Conservation (phyloP, 2,797 vertebrate species). For the Microcaecilia unicolor region DNA sequence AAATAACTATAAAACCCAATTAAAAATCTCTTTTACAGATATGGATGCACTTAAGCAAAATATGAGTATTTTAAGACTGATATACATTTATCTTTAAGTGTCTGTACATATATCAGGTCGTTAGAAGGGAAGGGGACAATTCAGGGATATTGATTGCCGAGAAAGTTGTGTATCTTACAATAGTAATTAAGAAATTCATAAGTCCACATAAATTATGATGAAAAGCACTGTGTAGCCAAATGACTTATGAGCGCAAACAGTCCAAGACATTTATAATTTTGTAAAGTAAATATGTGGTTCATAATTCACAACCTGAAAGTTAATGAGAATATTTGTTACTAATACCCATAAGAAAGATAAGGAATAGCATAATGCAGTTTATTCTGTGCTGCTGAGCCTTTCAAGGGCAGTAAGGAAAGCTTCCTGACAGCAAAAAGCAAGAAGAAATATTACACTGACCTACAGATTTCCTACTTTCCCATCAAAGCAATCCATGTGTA, state of each 20-base stretch:
- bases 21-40: slow-evolving; percentile 8
- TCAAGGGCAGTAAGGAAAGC: slow-evolving; percentile 48
- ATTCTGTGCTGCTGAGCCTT: slow-evolving; percentile 34
- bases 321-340: slow-evolving; percentile 58
- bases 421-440: slow-evolving; percentile 44
- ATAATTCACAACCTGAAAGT: slow-evolving; percentile 46
- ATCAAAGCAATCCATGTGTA: slow-evolving; percentile 53
- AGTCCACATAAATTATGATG: slow-evolving; percentile 4
- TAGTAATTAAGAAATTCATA: slow-evolving; percentile 9
- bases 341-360: slow-evolving; percentile 57
- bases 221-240: slow-evolving; percentile 9
- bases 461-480: slow-evolving; percentile 38
- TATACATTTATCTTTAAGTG: not conserved
- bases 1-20: slow-evolving; percentile 4
- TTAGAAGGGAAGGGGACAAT: slow-evolving; percentile 2
- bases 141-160: slow-evolving; percentile 5
- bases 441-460: slow-evolving; percentile 54
- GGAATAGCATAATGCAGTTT: slow-evolving; percentile 39
- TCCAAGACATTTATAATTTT: slow-evolving; percentile 44
- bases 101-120: no score
- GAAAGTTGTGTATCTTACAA: slow-evolving; percentile 1
- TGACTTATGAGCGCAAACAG: slow-evolving; percentile 9
- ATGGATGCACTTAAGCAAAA: slow-evolving; percentile 8
- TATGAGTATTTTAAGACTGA: not conserved
- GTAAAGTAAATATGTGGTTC: slow-evolving; percentile 35